Evolutionary conservation across 1,140 invertebrate genomes (phyloP).

Genomic region (Drosophila aff.): DNA sequence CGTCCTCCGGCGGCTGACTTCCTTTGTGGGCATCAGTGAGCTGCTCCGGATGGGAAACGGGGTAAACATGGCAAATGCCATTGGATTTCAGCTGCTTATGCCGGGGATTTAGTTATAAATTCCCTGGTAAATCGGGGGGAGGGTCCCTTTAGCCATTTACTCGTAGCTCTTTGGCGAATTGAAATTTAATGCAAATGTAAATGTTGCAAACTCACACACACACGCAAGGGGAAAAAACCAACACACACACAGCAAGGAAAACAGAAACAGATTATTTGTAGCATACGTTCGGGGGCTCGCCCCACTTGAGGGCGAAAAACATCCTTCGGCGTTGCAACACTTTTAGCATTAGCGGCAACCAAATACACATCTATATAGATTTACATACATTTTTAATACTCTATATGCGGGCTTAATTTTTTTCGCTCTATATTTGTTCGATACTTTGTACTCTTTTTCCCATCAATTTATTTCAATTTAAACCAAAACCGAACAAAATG

Average conservation of each 20-base stretch:
- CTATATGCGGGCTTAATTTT: slow-evolving; percentile 17
- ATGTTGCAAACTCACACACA: slow-evolving; percentile 10
- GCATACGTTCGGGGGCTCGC: slow-evolving; percentile 47
- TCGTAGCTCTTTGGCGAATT: slow-evolving; percentile 53
- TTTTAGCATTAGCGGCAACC: slow-evolving; percentile 36
- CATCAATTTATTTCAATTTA: slow-evolving; percentile 61
- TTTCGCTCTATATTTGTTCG: neutral
- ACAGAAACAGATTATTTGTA: slow-evolving; percentile 57
- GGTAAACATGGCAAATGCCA: slow-evolving; percentile 54
- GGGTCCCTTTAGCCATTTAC: slow-evolving; percentile 3
- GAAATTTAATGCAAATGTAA: slow-evolving; percentile 80
- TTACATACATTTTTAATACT: slow-evolving; percentile 48
- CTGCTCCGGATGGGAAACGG: neutral
- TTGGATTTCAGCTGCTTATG: slow-evolving; percentile 77
- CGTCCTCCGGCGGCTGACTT: slow-evolving; percentile 23
- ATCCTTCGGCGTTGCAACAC: slow-evolving; percentile 15
- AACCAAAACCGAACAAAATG: slow-evolving; percentile 8
- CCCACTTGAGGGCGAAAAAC: slow-evolving; percentile 14
- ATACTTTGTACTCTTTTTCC: neutral
- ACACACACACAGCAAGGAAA: slow-evolving; percentile 2
- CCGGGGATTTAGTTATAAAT: slow-evolving; percentile 80
- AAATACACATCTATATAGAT: slow-evolving; percentile 14
- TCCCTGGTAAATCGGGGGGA: slow-evolving; percentile 34
- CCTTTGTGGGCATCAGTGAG: slow-evolving; percentile 12
- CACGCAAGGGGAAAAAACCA: neutral